Conservation (phyloP, 2,113 vertebrate species). For the Sakesphorus luctuosus region DNA sequence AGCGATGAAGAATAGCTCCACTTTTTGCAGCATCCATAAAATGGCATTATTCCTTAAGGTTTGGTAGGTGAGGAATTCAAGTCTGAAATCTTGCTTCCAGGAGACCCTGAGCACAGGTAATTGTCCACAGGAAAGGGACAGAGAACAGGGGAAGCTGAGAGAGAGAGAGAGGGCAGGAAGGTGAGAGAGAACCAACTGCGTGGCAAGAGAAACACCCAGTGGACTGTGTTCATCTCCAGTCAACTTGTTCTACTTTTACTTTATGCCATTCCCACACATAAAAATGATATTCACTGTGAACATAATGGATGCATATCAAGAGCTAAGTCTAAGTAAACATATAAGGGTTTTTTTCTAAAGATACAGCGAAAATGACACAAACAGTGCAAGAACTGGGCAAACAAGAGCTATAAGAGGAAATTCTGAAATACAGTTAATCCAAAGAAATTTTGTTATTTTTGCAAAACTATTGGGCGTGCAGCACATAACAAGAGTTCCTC, state of each 20-base stretch:
- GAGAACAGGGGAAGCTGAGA: neutral
- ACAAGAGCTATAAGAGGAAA: neutral
- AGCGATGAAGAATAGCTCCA: neutral
- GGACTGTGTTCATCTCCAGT: neutral
- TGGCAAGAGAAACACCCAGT: neutral
- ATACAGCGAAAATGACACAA: neutral
- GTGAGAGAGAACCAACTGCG: neutral
- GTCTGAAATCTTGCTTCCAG: fast-evolving
- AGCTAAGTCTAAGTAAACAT: conserved; percentile 32
- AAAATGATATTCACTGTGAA: conserved; percentile 36
- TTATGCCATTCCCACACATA: conserved; percentile 7
- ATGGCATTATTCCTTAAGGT: neutral
- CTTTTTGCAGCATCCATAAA: neutral
- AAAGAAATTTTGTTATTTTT: neutral
- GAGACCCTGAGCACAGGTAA: neutral
- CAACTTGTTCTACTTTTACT: neutral
- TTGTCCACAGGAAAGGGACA: neutral
- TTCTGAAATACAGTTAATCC: neutral
- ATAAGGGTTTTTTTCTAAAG: neutral
- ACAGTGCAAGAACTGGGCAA: neutral
- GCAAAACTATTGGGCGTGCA: neutral
- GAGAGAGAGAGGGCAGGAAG: neutral
- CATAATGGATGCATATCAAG: neutral
- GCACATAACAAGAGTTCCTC: neutral
- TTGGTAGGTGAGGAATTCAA: neutral